These are phyloP conservation scores for Ceratina japonica DNA, from an alignment of 1,140 invertebrate genomes.

Conservation along the genomic window DNA sequence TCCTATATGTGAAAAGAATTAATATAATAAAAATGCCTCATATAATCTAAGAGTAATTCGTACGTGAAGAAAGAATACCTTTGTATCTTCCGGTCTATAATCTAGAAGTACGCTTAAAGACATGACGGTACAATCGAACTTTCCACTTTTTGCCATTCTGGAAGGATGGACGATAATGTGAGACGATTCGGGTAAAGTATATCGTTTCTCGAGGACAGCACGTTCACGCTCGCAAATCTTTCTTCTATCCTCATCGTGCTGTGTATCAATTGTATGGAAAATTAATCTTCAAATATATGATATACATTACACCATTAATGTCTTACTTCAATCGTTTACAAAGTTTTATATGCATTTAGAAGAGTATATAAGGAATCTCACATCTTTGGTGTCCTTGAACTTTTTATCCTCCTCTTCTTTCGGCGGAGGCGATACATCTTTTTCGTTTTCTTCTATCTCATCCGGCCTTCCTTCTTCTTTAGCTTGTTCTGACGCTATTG, in stretches of 20 bases:
- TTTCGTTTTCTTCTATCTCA: constrained; percentile 79
- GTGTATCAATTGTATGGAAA: constrained; percentile 27
- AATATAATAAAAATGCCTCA: background rate
- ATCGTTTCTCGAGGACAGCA: constrained; percentile 85
- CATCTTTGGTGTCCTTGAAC: constrained; percentile 78
- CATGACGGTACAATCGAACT: constrained; percentile 93
- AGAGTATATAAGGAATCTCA: constrained; percentile 34
- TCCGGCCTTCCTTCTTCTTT: constrained; percentile 80
- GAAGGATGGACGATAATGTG: constrained; percentile 94
- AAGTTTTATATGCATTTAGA: background rate
- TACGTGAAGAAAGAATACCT: constrained; percentile 71
- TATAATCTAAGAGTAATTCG: background rate
- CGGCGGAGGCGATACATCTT: constrained; percentile 73
- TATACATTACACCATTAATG: background rate
- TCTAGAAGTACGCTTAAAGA: constrained; percentile 92
- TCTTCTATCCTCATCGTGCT: constrained; percentile 78
- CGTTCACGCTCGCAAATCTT: constrained; percentile 83
- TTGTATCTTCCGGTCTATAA: constrained; percentile 94
- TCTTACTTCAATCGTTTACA: background rate
- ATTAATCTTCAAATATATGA: constrained; percentile 16
- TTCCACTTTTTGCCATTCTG: constrained; percentile 90
- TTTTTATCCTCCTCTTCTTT: constrained; percentile 80
- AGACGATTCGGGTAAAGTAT: constrained; percentile 87
- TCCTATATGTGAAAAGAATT: constrained; percentile 80
- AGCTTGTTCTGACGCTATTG: constrained; percentile 85